phyloP scores from a whole-genome alignment of 1,140 invertebrate genomes.

The Leptinotarsa lineolata region DNA sequence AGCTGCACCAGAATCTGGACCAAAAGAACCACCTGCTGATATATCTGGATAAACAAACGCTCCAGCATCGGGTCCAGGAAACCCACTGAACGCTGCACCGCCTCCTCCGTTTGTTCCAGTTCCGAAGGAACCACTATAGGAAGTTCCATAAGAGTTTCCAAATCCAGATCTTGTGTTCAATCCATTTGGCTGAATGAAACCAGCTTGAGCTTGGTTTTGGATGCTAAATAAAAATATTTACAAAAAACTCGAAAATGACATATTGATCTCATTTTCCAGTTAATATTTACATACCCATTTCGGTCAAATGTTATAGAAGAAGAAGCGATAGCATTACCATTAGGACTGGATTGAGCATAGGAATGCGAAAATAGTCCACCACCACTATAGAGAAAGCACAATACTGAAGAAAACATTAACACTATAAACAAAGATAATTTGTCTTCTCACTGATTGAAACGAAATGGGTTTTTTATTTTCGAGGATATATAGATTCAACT shows the following conservation, averaged over 20 bases:
- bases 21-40: slow-evolving; percentile 20
- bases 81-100: background rate
- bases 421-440: background rate
- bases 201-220: slow-evolving; percentile 18
- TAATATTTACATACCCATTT: slow-evolving; percentile 11
- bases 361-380: slow-evolving; percentile 37
- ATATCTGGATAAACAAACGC: slow-evolving; percentile 16
- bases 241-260: background rate
- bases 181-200: slow-evolving; percentile 16
- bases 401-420: slow-evolving; percentile 17
- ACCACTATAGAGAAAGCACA: slow-evolving; percentile 36
- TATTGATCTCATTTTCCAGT: background rate
- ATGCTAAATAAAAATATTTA: slow-evolving; percentile 24
- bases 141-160: background rate
- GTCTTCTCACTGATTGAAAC: background rate
- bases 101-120: background rate
- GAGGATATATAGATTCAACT: background rate
- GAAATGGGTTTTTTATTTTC: background rate
- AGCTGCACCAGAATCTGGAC: slow-evolving; percentile 39
- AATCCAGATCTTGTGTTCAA: background rate
- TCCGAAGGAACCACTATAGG: slow-evolving; percentile 9
- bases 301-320: slow-evolving; percentile 38
- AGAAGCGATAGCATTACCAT: slow-evolving; percentile 34
- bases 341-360: slow-evolving; percentile 38
- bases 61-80: slow-evolving; percentile 13